phyloP scores from a whole-genome alignment of 2,888 invertebrate species.

The Tachystola acroxantha region DNA sequence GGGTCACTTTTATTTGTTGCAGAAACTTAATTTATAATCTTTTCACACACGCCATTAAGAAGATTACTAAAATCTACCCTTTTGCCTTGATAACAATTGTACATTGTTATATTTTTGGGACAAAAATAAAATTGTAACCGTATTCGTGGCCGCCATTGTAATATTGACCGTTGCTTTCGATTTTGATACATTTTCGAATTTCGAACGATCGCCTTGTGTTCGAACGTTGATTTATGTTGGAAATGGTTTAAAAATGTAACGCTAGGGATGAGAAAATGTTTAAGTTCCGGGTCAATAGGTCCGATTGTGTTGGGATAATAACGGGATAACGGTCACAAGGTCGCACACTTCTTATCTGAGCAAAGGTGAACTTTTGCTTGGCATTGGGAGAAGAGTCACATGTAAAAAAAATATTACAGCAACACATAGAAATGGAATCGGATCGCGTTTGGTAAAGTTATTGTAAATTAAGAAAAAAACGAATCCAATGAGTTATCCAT shows the following conservation, averaged over 20 bases:
- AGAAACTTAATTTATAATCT: conserved; percentile 79
- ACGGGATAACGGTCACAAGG: conserved; percentile 62
- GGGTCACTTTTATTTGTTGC: conserved; percentile 79
- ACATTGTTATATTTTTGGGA: conserved; percentile 67
- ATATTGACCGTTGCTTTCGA: conserved; percentile 54
- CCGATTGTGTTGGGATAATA: conserved; percentile 47
- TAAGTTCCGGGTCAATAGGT: conserved; percentile 65
- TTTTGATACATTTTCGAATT: conserved; percentile 68
- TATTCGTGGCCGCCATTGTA: conserved; percentile 49
- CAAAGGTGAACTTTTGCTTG: conserved; percentile 1
- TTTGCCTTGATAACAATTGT: conserved; percentile 72
- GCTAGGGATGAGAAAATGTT: conserved; percentile 51
- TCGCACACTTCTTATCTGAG: conserved; percentile 51
- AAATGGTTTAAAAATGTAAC: conserved; percentile 43
- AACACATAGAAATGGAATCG: too few species aligned
- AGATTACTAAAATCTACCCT: conserved; percentile 77
- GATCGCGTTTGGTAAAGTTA: too few species aligned
- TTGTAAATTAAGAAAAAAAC: too few species aligned
- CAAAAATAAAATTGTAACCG: conserved; percentile 65
- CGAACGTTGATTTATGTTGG: conserved; percentile 70
- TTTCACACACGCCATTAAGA: conserved; percentile 78
- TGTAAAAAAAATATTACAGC: too few species aligned
- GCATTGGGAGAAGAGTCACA: too few species aligned
- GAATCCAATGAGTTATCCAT: too few species aligned
- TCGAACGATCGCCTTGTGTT: conserved; percentile 54